Conservation (phyloP, 2,113 vertebrate genomes). For the Ceratotherium simum region DNA sequence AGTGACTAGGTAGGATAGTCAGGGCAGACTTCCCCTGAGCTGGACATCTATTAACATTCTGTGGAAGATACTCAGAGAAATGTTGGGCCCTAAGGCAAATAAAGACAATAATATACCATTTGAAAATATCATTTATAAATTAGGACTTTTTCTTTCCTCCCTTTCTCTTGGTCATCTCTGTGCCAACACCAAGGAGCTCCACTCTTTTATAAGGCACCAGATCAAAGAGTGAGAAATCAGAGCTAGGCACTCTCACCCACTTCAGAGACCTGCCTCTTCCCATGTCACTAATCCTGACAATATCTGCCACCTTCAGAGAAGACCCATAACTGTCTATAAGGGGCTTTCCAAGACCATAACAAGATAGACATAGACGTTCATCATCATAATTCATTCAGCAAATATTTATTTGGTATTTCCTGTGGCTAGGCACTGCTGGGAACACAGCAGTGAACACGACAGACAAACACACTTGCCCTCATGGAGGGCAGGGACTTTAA, state of each 20-base stretch:
- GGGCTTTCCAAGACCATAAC: neutral
- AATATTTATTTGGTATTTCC: neutral
- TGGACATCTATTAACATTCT: neutral
- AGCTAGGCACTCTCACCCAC: neutral
- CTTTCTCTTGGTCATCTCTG: neutral
- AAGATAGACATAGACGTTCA: neutral
- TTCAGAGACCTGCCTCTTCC: neutral
- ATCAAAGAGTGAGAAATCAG: neutral
- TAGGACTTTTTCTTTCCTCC: neutral
- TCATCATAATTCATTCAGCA: slow-evolving; percentile 12
- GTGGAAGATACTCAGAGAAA: neutral
- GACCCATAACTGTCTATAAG: neutral
- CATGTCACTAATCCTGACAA: neutral
- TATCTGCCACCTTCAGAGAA: neutral
- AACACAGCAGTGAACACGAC: neutral
- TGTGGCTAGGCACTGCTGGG: neutral
- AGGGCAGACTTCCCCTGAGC: neutral
- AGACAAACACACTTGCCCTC: neutral
- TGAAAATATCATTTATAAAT: neutral
- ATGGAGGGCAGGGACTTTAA: neutral
- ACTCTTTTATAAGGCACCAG: neutral
- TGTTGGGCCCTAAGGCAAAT: neutral
- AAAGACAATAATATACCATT: neutral
- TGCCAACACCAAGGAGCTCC: neutral
- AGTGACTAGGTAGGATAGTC: neutral